Base-by-base conservation (phyloP, 1,140 invertebrate species). In the Acyrthosiphon pisum region DNA sequence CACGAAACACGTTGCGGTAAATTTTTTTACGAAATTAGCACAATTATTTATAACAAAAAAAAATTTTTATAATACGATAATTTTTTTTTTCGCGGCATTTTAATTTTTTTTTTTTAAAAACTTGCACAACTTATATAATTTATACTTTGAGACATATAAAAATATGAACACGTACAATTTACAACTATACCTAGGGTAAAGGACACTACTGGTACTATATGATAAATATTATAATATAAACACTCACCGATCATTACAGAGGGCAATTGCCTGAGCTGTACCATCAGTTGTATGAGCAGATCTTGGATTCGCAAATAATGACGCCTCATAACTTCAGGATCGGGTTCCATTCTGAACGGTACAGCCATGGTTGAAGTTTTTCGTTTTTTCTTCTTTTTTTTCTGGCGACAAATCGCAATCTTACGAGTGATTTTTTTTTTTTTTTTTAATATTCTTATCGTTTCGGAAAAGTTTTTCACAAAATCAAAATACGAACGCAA, bases 201-300 rank as follows among this genome's bases (percentile, higher is more conserved):
- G 41, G 41, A 6, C 3, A n/a, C 60, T 68, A n/a, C 30, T n/a
- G 14, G 23, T 30, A 18, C 60, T 76, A 76, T 0, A 76, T 6
- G 30, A 76, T 76, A n/a, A 76, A 68, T 46, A 46, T 30, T 68
- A 14, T 68, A 60, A 53, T 26, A 35, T 48, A 88, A 88, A 88
- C 2, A 91, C 90, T 91, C 35, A 91, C 90, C 90, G 14, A 23
- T 90, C 2, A 41, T 48, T 30, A 6, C n/a, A 46, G 60, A 76
- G n/a, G 90, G 44, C 18, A 37, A 37, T 46, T 76, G 50, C 37
- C 68, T 92, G 68, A 92, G 68, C 46, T 83, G 8, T 0, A n/a
- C 23, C 44, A 92, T 14, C 76, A 92, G 20, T 92, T 92, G 46
- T 50, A 23, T 83, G 68, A 92, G 90, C 41, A 92, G 18, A 83